Conservation (phyloP, 1,140 invertebrate genomes). For the Diorhabda elongata region DNA sequence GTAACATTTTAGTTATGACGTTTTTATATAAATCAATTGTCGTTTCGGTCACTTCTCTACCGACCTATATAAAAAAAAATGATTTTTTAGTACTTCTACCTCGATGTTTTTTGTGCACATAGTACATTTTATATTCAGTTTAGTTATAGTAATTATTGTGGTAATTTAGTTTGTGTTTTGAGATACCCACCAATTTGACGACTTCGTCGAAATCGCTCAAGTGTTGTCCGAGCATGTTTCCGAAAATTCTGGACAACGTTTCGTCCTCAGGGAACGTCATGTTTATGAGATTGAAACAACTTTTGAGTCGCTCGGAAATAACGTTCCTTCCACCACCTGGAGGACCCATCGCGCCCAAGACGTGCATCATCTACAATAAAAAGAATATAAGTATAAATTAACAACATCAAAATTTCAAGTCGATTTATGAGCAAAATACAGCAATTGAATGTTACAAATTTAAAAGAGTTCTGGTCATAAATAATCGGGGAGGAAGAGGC, state of each 20-base stretch:
- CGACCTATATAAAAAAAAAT: conserved; percentile 24
- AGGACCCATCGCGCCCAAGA: conserved; percentile 74
- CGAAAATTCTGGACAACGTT: conserved; percentile 75
- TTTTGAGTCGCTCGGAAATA: conserved; percentile 70
- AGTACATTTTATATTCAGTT: neutral
- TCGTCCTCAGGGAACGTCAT: conserved; percentile 74
- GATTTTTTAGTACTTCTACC: no score
- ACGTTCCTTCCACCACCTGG: conserved; percentile 75
- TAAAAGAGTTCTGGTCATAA: no score
- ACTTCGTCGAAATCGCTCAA: conserved; percentile 71
- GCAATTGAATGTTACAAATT: no score
- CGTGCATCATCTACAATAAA: conserved; percentile 63
- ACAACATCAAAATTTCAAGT: no score
- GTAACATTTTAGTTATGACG: conserved; percentile 67
- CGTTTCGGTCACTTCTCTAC: conserved; percentile 56
- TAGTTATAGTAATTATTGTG: conserved; percentile 64
- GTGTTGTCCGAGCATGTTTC: conserved; percentile 77
- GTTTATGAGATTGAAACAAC: conserved; percentile 76
- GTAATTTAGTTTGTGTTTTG: conserved; percentile 49
- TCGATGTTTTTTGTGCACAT: no score
- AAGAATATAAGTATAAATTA: neutral
- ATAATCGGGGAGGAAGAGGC: no score
- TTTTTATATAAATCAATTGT: conserved; percentile 73
- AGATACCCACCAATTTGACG: conserved; percentile 59
- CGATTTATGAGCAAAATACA: no score